Evolutionary conservation across 2,888 invertebrate genomes (phyloP), one percentile per base, ranked within the genome.

Genomic region (Acholoe squamosa): DNA sequence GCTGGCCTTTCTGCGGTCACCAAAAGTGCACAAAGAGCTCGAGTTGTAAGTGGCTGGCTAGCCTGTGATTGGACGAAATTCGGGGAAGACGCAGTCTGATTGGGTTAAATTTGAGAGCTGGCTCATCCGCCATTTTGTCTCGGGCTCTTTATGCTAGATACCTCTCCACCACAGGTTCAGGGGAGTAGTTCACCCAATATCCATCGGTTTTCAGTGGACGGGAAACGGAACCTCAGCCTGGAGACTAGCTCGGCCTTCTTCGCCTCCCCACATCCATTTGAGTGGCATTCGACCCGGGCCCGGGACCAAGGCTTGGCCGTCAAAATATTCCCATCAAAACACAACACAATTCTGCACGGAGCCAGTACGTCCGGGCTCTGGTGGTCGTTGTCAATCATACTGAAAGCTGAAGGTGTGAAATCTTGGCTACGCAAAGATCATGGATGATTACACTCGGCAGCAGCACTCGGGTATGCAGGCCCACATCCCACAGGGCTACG

Each of bases 51-150:
- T 56, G 56, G 56, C 86, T 22, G 25, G 56, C 54, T 28, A 54
- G n/a, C n/a, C 56, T 52, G 19, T 7, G 52, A 86, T 86, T 86
- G 86, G 86, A 28, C 56, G 31, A 19, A 86, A 86, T 52, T 19
- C 56, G 54, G 28, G 25, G 86, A 28, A 89, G 89, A 19, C 89
- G 89, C 52, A 28, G 51, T 43, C 89, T 89, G 89, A 89, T 89
- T 89, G 89, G 89, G 12, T 34, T 7, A 71, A 22, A 71, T 25
- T 43, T 14, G 22, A 22, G 22, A 25, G 22, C 34, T 89, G 16
- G 16, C 86, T 14, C 25, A 5, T 90, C 90, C 90, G 90, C 90
- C 90, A 90, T 90, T 54, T 90, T 90, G 90, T 43, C 19, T 84
- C 80, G 89, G 67, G 89, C 89, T 89, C 89, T 89, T 89, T 89